phyloP scores from a whole-genome alignment of 2,888 invertebrate species.

The Hydropsyche betteni region DNA sequence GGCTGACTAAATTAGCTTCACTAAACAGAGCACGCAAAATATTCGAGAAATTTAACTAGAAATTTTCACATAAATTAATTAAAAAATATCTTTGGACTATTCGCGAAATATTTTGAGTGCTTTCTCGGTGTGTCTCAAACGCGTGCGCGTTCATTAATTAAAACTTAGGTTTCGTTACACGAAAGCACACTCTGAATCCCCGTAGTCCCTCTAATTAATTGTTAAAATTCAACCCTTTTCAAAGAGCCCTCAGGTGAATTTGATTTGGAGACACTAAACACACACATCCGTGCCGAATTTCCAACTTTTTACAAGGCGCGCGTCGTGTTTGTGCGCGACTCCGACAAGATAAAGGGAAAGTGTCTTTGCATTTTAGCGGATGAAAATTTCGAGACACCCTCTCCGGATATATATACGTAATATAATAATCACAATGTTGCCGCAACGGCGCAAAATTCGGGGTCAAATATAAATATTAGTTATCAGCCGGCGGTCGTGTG shows the following conservation, averaged over 20 bases:
- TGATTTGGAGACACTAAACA: neutral
- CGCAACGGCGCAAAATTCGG: neutral
- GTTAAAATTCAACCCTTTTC: constrained; percentile 27
- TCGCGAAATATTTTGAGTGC: neutral
- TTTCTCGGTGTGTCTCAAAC: neutral
- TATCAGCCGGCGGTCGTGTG: constrained; percentile 8
- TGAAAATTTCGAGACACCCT: neutral
- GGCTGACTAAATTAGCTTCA: too few relatives aligned
- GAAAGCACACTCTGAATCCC: constrained; percentile 6
- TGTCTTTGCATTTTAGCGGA: too few relatives aligned
- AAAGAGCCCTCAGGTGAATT: constrained; percentile 9
- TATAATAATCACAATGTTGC: neutral
- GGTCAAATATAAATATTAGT: constrained; percentile 25
- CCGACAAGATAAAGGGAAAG: too few relatives aligned
- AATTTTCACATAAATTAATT: too few relatives aligned
- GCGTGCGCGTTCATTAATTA: constrained; percentile 7
- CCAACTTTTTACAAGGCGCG: too few relatives aligned
- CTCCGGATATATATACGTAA: neutral
- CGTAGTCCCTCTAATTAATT: constrained; percentile 7
- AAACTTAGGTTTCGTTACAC: constrained; percentile 18
- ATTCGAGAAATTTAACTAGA: too few relatives aligned
- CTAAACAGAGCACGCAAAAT: too few relatives aligned
- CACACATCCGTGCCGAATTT: neutral
- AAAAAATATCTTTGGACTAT: too few relatives aligned
- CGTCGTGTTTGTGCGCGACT: too few relatives aligned